Evolutionary conservation across 2,888 invertebrate species (phyloP).

Genomic region (Zhuqinia jingwanae): DNA sequence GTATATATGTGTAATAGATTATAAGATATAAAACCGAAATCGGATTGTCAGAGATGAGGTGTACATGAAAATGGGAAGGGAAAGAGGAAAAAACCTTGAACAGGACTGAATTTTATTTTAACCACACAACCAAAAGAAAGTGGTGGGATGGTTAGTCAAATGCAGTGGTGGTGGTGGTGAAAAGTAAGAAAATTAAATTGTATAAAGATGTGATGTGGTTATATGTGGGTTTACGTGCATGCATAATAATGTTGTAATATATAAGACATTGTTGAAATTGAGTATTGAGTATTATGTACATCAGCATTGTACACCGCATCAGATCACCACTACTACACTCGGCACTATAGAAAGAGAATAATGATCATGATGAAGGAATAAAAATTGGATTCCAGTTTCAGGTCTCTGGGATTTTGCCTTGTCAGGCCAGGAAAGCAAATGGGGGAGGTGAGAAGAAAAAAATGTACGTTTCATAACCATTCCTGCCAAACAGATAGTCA

Average conservation of each 20-base stretch:
- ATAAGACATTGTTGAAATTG: no score
- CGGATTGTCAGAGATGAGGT: not conserved
- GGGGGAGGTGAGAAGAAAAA: conserved; percentile 40
- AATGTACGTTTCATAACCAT: conserved; percentile 52
- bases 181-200: not conserved
- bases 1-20: not conserved
- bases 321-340: not conserved
- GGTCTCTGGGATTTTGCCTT: no score
- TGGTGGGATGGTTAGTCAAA: not conserved
- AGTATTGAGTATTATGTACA: not conserved
- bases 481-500: conserved; percentile 62
- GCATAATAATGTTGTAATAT: no score
- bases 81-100: not conserved
- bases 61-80: not conserved
- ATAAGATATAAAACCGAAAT: not conserved
- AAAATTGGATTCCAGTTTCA: conserved; percentile 28
- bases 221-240: conserved; percentile 21
- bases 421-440: no score
- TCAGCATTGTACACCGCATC: conserved; percentile 3
- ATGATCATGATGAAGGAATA: conserved; percentile 23
- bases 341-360: not conserved
- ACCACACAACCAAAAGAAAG: not conserved
- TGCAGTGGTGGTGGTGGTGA: not conserved
- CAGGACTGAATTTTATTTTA: not conserved
- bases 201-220: not conserved